These are phyloP conservation scores for Arvicanthis niloticus DNA, from an alignment of 2,113 vertebrate species.

Conservation along the genomic window DNA sequence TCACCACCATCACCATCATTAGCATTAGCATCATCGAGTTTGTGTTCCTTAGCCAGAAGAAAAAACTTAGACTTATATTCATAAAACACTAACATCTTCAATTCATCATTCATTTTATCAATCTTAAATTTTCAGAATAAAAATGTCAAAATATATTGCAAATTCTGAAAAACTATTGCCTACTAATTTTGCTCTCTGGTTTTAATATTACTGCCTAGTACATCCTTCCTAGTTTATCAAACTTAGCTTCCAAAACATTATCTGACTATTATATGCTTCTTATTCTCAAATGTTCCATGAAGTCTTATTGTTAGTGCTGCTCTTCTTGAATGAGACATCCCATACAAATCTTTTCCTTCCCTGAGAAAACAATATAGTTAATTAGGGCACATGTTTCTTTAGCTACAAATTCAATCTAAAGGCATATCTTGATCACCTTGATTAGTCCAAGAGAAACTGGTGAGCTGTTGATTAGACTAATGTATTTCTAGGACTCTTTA, in stretches of 20 bases:
- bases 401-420: constrained; percentile 47
- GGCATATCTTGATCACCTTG: constrained; percentile 17
- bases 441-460: constrained; percentile 34
- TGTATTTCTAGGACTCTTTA: constrained; percentile 34
- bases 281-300: neutral
- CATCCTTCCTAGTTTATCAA: neutral
- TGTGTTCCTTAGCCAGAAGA: neutral
- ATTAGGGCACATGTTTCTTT: neutral
- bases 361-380: neutral
- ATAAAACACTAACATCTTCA: neutral
- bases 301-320: neutral
- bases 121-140: neutral
- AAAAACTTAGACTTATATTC: neutral
- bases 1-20: neutral
- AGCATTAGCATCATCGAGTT: neutral
- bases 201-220: neutral
- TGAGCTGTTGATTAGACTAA: neutral
- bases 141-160: neutral
- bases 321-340: neutral
- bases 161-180: constrained; percentile 9
- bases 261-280: neutral
- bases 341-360: neutral
- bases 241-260: neutral
- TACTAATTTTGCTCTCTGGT: neutral
- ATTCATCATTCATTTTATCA: neutral